phyloP scores from a whole-genome alignment of 2,888 invertebrate species.

The Morpho achilles region DNA sequence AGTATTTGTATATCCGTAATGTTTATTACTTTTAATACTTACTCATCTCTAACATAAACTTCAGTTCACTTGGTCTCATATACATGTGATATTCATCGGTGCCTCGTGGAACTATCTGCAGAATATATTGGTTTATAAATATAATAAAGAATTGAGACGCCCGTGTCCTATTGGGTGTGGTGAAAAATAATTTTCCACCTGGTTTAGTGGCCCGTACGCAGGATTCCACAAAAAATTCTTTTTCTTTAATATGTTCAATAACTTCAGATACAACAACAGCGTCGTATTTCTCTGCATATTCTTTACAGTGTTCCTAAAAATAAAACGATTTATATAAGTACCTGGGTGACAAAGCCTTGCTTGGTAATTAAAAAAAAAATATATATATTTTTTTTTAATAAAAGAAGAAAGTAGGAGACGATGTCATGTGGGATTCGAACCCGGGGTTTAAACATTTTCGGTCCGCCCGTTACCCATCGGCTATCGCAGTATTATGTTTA shows the following conservation, averaged over 20 bases:
- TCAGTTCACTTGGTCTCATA: conserved; percentile 87
- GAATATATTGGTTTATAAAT: conserved; percentile 86
- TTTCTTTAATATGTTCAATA: conserved; percentile 90
- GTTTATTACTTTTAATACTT: conserved; percentile 47
- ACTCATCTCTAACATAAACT: conserved; percentile 85
- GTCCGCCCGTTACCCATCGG: too few species aligned
- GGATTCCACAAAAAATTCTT: conserved; percentile 83
- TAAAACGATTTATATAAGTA: neutral
- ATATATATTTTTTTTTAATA: too few species aligned
- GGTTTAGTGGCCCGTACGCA: conserved; percentile 84
- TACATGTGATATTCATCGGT: conserved; percentile 96
- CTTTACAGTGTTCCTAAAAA: conserved; percentile 68
- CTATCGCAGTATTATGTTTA: too few species aligned
- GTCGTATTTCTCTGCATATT: conserved; percentile 78
- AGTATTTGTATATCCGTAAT: too few species aligned
- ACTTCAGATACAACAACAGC: conserved; percentile 93
- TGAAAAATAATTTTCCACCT: conserved; percentile 84
- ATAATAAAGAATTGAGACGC: conserved; percentile 84
- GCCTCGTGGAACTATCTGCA: conserved; percentile 87
- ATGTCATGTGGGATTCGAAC: too few species aligned
- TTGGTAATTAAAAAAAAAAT: too few species aligned
- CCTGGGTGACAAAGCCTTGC: too few species aligned
- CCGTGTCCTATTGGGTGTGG: conserved; percentile 81
- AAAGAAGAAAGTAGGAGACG: too few species aligned
- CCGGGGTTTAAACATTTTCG: too few species aligned